Evolutionary conservation across 2,888 invertebrate species (phyloP), one percentile per base, ranked within the genome.

Genomic region (Metellina segmentata): DNA sequence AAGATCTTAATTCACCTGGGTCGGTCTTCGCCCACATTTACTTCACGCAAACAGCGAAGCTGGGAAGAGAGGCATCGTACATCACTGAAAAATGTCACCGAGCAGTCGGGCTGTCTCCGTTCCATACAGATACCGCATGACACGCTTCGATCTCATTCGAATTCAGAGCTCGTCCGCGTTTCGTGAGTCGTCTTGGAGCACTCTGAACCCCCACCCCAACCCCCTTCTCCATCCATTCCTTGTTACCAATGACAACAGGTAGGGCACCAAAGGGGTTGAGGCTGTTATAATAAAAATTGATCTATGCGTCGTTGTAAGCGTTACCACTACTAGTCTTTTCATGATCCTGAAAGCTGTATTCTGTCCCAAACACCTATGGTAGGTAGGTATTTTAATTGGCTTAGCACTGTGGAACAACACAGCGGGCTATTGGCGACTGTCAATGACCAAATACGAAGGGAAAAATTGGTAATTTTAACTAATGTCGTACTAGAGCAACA

Each of bases 161-260:
- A 83, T 83, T 83, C 83, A 49, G 72, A 13, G 20, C 52, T 51
- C 83, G 83, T 72, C 1, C 49, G 52, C 34, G 19, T 61, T 61
- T 20, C 81, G 81, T 48, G 79, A 52, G 7, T 49, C n/a, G 48
- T n/a, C 77, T 72, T 69, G 11, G 13, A 16, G 77, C 51, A 16
- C 77, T 8, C 19, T 79, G 81, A 61, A 34, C 51, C 81, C 69
- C 77, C 85, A 1, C 34, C 34, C 34, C 34, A 1, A 34, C 34
- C 34, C 34, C 34, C 61, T 19, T 49, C 74, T 71, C 8, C 53
- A n/a, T 51, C 61, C 69, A 34, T n/a, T 49, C 48, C 61, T 70
- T 87, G 87, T 87, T 79, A 79, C 87, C 87, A 87, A 51, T 87
- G 87, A 79, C 87, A 87, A 87, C 87, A 87, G 87, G 79, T 79